Evolutionary conservation across 2,888 invertebrate species (phyloP), one percentile per base, ranked within the genome.

Genomic region (Adelphocoris suturalis): DNA sequence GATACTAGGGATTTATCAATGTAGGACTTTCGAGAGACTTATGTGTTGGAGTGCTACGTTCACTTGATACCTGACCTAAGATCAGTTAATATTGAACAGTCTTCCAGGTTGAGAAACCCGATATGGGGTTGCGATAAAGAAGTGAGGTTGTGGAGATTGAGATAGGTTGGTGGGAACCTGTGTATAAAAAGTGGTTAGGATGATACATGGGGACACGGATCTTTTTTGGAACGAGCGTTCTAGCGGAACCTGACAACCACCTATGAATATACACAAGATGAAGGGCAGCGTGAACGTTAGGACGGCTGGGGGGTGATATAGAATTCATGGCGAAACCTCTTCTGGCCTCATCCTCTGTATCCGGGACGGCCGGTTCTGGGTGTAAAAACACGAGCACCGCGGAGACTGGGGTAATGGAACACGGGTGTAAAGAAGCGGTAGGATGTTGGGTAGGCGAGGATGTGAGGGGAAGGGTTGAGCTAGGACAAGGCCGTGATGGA

Each of bases 241-340:
- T n/a, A 78, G 37, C 78, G 47, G 19, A 46, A 78, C 46, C 78
- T 78, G 78, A 78, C 76, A 76, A 78, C 78, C 46, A 46, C 46
- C 78, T 78, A 78, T 78, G 78, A 78, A 78, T 78, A 78, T 47
- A 78, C 78, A 78, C 46, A 78, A 37, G 76, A 76, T 37, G 78
- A 78, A n/a, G 78, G 47, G 19, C n/a, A 3, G 78, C n/a, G n/a
- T n/a, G n/a, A 0, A 19, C 14, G 46, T 37, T 9, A 47, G 78
- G 28, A 4, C 23, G 75, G n/a, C n/a, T n/a, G n/a, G 46, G 78
- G 12, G 13, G 16, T 78, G 16, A 78, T 78, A 78, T 46, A 46
- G 78, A 78, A 78, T 78, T 78, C 78, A 78, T 78, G 13, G 78
- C 46, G 78, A 28, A 47, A 19, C 78, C 78, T 78, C 47, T 16